Evolutionary conservation across 2,888 invertebrate species (phyloP), one percentile per base, ranked within the genome.

Genomic region (Blastobasis adustella): DNA sequence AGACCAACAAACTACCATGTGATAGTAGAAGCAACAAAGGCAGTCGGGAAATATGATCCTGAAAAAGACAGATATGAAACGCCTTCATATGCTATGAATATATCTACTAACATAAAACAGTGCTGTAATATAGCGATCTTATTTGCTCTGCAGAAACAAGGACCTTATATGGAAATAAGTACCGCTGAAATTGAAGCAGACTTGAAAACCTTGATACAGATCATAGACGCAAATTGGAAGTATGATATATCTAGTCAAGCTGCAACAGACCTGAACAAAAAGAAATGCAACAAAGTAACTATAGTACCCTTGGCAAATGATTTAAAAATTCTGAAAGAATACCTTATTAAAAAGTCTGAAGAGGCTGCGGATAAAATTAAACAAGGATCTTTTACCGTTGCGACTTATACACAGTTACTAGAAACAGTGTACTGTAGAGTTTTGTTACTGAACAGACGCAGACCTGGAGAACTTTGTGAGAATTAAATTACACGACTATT

Each of bases 121-220:
- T 66, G 65, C 50, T 66, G 67, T 37, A 63, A 60, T 55, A 59
- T 66, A 48, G 67, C 65, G 49, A 60, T 67, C 47, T 53, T 60
- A 52, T 53, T 6, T 46, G 56, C 60, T 54, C 60, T 62, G 45
- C 62, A 61, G 54, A 60, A 57, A 40, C 51, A 57, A 55, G 55
- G 50, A 37, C 55, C 58, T 47, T 58, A 61, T 47, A 58, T 6
- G 47, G 55, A 58, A 50, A 45, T 58, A 51, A n/a, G 58, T 36
- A 61, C 59, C 45, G 61, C 37, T 3, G 38, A 58, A 60, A 56
- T 55, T 53, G 56, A 62, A 57, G 59, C 62, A 50, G 56, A 56
- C 51, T 49, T 59, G 52, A 60, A 66, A 62, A 61, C 58, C 50
- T 50, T 58, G 45, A 57, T 57, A 39, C 51, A 54, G 45, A 10